Conservation (phyloP, 2,888 invertebrate genomes). For the Macrosiphum euphorbiae region DNA sequence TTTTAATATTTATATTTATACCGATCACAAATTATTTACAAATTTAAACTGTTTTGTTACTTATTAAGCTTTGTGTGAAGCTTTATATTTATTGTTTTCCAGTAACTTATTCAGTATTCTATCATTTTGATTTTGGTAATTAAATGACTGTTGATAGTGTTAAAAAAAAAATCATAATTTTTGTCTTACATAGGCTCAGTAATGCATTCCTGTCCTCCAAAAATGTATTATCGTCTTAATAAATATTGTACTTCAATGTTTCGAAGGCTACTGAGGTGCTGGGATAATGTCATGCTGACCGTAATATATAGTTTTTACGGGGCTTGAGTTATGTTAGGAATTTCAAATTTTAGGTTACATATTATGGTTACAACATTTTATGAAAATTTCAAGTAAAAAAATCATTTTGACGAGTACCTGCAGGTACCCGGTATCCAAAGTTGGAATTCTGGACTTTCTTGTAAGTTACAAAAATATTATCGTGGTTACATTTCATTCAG, state of each 20-base stretch:
- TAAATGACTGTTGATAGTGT: neutral
- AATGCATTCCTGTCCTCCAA: neutral
- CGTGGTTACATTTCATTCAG: neutral
- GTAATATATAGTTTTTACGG: neutral
- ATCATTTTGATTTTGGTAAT: neutral
- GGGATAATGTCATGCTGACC: neutral
- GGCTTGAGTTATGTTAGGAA: neutral
- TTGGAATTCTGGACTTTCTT: neutral
- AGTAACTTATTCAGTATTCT: neutral
- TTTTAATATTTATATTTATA: neutral
- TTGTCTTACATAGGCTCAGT: neutral
- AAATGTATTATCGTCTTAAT: neutral
- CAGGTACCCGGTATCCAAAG: neutral
- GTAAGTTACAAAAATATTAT: neutral
- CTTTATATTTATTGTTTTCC: neutral
- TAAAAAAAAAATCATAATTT: neutral
- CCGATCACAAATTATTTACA: neutral
- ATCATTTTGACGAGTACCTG: neutral
- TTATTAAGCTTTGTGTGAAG: slow-evolving; percentile 1
- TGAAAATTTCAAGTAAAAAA: neutral
- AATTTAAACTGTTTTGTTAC: neutral
- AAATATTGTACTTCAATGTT: neutral
- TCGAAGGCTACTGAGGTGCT: neutral
- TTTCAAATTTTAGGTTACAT: neutral
- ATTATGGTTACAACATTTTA: neutral